Evolutionary conservation across 2,113 vertebrate genomes (phyloP).

Genomic region (Prochilodus magdalenae): DNA sequence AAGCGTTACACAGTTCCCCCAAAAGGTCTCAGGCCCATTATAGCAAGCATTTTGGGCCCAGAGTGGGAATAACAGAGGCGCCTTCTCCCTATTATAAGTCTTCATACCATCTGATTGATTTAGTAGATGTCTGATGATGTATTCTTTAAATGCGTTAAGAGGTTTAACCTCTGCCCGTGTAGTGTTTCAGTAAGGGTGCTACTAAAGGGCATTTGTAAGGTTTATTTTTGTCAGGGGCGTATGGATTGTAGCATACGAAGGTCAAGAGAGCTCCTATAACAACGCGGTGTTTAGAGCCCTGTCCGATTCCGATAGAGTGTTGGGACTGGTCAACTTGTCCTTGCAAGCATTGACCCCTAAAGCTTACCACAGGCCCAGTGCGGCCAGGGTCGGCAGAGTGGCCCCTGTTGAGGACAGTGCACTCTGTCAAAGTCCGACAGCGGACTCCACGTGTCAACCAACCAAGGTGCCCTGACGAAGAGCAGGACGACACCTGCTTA

Average conservation of each 20-base stretch:
- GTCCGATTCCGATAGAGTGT: neutral
- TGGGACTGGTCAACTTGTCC: conserved; percentile 17
- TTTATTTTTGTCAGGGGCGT: too few relatives aligned
- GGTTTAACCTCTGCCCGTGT: too few relatives aligned
- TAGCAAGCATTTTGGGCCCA: too few relatives aligned
- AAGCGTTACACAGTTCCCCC: too few relatives aligned
- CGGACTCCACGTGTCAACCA: neutral
- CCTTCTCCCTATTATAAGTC: too few relatives aligned
- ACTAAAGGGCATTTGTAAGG: too few relatives aligned
- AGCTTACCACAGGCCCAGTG: conserved; percentile 12
- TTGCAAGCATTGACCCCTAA: conserved; percentile 35
- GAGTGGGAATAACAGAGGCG: too few relatives aligned
- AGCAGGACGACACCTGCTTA: conserved; percentile 14
- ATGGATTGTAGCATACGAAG: neutral
- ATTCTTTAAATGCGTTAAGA: too few relatives aligned
- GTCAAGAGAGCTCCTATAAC: conserved; percentile 11
- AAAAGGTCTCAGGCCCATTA: too few relatives aligned
- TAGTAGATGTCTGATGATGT: too few relatives aligned
- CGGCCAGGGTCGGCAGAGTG: conserved; percentile 29
- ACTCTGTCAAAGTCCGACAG: conserved; percentile 4
- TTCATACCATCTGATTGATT: too few relatives aligned
- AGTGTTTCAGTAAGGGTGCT: too few relatives aligned
- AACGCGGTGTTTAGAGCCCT: conserved; percentile 12
- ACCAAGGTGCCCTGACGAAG: conserved; percentile 34
- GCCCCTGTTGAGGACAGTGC: conserved; percentile 20